These are phyloP conservation scores for Latrodectus hesperus DNA, from an alignment of 2,888 invertebrate genomes.

Conservation along the genomic window DNA sequence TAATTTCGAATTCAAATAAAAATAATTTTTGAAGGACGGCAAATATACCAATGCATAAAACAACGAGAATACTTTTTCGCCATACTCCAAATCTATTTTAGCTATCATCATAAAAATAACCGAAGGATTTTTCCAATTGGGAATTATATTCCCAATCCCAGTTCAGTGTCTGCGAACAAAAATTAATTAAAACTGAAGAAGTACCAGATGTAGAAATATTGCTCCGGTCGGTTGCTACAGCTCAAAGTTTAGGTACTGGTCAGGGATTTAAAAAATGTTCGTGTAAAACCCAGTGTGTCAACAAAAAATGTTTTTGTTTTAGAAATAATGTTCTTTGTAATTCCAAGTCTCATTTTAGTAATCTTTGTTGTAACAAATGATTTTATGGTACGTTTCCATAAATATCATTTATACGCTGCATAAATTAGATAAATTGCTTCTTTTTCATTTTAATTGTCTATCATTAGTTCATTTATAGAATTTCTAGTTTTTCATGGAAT, in stretches of 20 bases:
- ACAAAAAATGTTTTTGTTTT: slow-evolving; percentile 59
- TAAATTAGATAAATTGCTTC: slow-evolving; percentile 48
- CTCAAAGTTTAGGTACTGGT: slow-evolving; percentile 61
- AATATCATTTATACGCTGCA: slow-evolving; percentile 40
- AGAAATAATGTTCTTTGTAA: slow-evolving; percentile 46
- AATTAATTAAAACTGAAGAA: slow-evolving; percentile 57
- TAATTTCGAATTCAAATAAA: too few species aligned
- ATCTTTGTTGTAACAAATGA: slow-evolving; percentile 34
- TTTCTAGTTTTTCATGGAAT: too few species aligned
- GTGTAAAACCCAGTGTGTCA: slow-evolving; percentile 62
- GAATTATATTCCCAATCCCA: slow-evolving; percentile 53
- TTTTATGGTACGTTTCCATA: slow-evolving; percentile 43
- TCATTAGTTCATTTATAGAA: neutral
- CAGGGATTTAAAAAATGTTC: slow-evolving; percentile 60
- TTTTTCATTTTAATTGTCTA: too few species aligned
- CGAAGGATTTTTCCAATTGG: too few species aligned
- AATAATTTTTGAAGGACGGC: too few species aligned
- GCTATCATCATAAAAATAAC: too few species aligned
- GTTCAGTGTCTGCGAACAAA: slow-evolving; percentile 56
- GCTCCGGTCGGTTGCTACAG: slow-evolving; percentile 61
- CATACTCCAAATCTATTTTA: too few species aligned
- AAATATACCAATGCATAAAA: too few species aligned
- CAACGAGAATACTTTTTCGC: too few species aligned
- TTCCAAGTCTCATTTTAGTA: slow-evolving; percentile 22
- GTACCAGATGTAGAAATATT: slow-evolving; percentile 54